Conservation (phyloP, 1,140 invertebrate species). For the Venturia canescens region DNA sequence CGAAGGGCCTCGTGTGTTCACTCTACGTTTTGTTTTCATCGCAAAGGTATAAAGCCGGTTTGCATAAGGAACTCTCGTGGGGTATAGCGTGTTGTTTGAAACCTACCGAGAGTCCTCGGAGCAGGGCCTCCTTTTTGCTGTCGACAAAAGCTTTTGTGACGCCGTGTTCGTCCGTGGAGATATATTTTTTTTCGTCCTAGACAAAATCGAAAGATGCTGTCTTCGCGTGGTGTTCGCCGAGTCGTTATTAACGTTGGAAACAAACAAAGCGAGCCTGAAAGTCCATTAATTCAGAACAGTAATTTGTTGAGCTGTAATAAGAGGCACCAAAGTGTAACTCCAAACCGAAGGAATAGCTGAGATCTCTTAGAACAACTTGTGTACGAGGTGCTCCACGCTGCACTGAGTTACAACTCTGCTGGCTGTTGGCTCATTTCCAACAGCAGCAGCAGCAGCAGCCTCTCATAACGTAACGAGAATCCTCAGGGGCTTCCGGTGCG, state of each 20-base stretch:
- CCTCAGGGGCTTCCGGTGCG: slow-evolving; percentile 37
- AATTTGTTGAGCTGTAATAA: too few species aligned
- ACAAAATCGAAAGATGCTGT: too few species aligned
- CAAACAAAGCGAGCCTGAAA: too few species aligned
- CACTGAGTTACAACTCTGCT: background rate
- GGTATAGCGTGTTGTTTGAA: background rate
- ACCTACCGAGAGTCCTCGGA: background rate
- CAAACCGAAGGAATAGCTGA: too few species aligned
- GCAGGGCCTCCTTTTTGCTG: background rate
- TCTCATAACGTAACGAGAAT: slow-evolving; percentile 31
- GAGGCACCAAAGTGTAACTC: too few species aligned
- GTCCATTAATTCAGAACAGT: too few species aligned
- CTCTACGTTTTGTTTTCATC: slow-evolving; percentile 42
- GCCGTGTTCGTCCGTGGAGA: background rate
- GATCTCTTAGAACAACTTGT: background rate
- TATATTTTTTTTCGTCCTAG: background rate
- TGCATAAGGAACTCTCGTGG: slow-evolving; percentile 32
- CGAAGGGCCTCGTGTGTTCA: slow-evolving; percentile 44
- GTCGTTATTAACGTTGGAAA: too few species aligned
- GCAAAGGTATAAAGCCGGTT: slow-evolving; percentile 45
- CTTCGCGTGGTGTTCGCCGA: too few species aligned
- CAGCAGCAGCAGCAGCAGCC: slow-evolving; percentile 13
- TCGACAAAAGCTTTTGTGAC: background rate
- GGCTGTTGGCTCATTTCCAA: slow-evolving; percentile 9
- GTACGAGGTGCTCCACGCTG: background rate